Percentiles rank a stretch among this genome's conserved stretches.
Evolutionary conservation across 2,888 invertebrate species (phyloP).

Genomic region (Eremobia ochroleuca): DNA sequence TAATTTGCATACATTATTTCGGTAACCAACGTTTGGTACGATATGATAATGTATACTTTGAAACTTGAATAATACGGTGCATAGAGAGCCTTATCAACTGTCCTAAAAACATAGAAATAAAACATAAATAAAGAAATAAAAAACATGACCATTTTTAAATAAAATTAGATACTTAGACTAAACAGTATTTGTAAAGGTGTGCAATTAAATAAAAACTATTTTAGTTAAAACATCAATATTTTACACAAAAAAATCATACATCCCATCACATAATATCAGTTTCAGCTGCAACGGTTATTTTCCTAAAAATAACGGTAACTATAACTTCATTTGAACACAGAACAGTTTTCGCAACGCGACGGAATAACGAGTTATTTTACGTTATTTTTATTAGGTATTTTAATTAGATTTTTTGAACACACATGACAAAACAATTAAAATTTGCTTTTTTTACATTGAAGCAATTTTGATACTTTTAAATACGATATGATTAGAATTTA

Average conservation of each 20-base stretch:
- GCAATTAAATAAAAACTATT: neutral
- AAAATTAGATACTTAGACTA: neutral
- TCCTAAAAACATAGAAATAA: constrained; percentile 24
- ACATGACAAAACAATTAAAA: neutral
- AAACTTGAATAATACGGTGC: constrained; percentile 36
- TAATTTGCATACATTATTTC: constrained; percentile 17
- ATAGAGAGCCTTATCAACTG: constrained; percentile 32
- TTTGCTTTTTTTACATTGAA: neutral
- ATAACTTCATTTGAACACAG: constrained; percentile 75
- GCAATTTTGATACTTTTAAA: constrained; percentile 20
- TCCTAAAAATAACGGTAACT: constrained; percentile 74
- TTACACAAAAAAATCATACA: constrained; percentile 48
- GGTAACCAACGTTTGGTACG: constrained; percentile 26
- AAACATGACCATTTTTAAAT: constrained; percentile 12
- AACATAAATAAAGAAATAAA: too few relatives aligned
- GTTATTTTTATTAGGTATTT: constrained; percentile 47
- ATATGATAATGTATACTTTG: neutral
- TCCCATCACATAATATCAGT: constrained; percentile 63
- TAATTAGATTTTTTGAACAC: constrained; percentile 13
- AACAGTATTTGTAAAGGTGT: constrained; percentile 2
- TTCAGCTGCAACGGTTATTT: constrained; percentile 65
- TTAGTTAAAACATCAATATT: constrained; percentile 33
- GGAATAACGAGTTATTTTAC: constrained; percentile 26
- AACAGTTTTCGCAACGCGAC: constrained; percentile 61
- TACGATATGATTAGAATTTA: constrained; percentile 44